These are phyloP conservation scores for Caenorhabditis virilis DNA, from an alignment of 2,888 invertebrate species.

Conservation along the genomic window DNA sequence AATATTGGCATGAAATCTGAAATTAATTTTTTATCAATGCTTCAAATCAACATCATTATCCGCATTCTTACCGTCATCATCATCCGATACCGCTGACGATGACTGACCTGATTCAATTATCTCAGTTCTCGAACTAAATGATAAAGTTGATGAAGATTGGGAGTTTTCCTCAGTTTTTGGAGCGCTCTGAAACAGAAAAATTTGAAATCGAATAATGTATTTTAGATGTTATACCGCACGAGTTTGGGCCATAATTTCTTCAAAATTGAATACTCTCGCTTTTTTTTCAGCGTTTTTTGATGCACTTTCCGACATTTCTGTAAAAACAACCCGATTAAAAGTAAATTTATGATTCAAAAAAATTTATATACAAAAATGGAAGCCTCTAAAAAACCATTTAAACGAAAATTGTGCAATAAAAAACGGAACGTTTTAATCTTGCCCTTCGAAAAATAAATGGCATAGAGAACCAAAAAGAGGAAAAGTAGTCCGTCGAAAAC, in stretches of 20 bases:
- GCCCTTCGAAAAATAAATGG: no score
- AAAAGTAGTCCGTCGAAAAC: no score
- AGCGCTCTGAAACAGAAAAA: slow-evolving; percentile 24
- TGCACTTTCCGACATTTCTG: slow-evolving; percentile 7
- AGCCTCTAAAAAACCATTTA: no score
- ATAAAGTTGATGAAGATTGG: background rate
- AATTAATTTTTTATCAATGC: slow-evolving; percentile 8
- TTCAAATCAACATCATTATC: background rate
- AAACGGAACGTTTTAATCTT: no score
- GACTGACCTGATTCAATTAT: slow-evolving; percentile 20
- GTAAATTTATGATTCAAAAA: no score
- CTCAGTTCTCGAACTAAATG: background rate
- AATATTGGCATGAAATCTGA: slow-evolving; percentile 58
- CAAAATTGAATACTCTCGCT: slow-evolving; percentile 60
- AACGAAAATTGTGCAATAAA: no score
- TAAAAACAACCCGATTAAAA: no score
- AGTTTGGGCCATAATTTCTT: slow-evolving; percentile 52
- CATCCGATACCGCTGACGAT: slow-evolving; percentile 23
- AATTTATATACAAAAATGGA: no score
- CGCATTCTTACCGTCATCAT: slow-evolving; percentile 37
- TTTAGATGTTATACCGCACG: slow-evolving; percentile 10
- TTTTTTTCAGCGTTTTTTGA: slow-evolving; percentile 49
- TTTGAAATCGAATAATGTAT: background rate
- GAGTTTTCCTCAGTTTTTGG: slow-evolving; percentile 25
- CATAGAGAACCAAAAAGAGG: no score